Evolutionary conservation across 1,140 invertebrate genomes (phyloP).

Genomic region (Drosophila carrolli): DNA sequence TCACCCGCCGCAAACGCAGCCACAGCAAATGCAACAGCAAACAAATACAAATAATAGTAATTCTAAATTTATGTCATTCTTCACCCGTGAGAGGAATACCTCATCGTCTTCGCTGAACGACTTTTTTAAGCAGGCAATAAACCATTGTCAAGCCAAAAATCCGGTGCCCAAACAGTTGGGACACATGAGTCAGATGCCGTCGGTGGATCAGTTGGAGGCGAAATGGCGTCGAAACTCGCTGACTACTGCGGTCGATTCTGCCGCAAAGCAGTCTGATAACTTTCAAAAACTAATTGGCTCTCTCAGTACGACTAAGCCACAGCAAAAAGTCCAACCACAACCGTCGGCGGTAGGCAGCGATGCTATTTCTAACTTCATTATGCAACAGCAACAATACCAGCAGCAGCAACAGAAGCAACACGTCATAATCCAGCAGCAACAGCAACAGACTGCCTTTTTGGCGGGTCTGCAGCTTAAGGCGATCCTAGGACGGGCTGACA

Average conservation of each 20-base stretch:
- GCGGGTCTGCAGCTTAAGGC: conserved; percentile 78
- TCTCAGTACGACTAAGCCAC: conserved; percentile 49
- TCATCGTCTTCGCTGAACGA: conserved; percentile 77
- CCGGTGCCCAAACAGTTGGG: conserved; percentile 57
- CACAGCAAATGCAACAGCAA: conserved; percentile 25
- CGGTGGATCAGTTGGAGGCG: conserved; percentile 77
- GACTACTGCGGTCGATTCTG: conserved; percentile 9
- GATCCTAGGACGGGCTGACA: conserved; percentile 73
- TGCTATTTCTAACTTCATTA: conserved; percentile 76
- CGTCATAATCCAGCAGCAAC: conserved; percentile 72
- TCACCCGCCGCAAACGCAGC: conserved; percentile 24
- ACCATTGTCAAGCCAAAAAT: conserved; percentile 37
- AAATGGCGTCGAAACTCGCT: conserved; percentile 81
- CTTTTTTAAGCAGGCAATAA: conserved; percentile 78
- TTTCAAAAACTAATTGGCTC: conserved; percentile 78
- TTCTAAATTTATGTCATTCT: conserved; percentile 80
- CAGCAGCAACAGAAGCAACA: conserved; percentile 77
- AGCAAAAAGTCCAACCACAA: conserved; percentile 24
- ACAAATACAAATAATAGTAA: conserved; percentile 32
- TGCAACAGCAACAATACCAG: conserved; percentile 76
- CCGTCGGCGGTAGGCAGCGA: conserved; percentile 40
- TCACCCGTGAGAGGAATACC: conserved; percentile 57
- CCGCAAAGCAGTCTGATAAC: conserved; percentile 57
- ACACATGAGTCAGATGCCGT: conserved; percentile 61
- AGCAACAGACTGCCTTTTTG: conserved; percentile 77